phyloP scores from a whole-genome alignment of 2,797 vertebrate species.

The Oceanodroma leucorhoa region DNA sequence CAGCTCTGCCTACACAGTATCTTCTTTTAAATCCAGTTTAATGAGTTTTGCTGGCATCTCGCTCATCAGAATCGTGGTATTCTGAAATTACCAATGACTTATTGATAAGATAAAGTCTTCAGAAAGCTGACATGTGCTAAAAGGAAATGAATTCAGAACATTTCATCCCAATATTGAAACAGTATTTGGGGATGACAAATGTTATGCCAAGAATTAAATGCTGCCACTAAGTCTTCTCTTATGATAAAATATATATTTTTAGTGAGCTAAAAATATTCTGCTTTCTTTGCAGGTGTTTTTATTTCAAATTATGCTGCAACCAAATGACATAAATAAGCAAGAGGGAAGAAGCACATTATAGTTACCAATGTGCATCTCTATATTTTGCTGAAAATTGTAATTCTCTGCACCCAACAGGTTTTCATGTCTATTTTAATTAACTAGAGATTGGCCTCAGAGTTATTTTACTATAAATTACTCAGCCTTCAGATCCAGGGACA shows the following conservation, averaged over 20 bases:
- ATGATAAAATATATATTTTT: constrained; percentile 37
- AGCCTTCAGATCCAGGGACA: neutral
- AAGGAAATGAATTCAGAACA: constrained; percentile 53
- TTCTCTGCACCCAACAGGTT: neutral
- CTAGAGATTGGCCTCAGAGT: neutral
- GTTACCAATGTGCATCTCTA: neutral
- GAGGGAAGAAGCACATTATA: neutral
- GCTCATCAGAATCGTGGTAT: neutral
- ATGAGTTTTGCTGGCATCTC: constrained; percentile 6
- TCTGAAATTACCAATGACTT: constrained; percentile 26
- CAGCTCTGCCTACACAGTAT: neutral
- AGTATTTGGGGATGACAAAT: constrained; percentile 12
- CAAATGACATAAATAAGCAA: constrained; percentile 20
- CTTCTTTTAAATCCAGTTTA: constrained; percentile 26
- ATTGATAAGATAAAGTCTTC: constrained; percentile 25
- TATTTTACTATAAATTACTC: neutral
- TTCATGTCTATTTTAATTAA: constrained; percentile 11
- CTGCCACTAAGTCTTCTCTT: neutral
- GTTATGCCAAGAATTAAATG: constrained; percentile 26
- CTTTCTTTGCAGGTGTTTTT: constrained; percentile 56
- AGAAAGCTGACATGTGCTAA: constrained; percentile 11
- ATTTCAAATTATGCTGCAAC: constrained; percentile 16
- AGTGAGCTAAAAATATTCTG: constrained; percentile 40
- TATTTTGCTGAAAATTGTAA: constrained; percentile 26
- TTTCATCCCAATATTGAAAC: neutral